Evolutionary conservation across 2,113 vertebrate genomes (phyloP), one percentile per base, ranked within the genome.

Genomic region (Takifugu bimaculatus): DNA sequence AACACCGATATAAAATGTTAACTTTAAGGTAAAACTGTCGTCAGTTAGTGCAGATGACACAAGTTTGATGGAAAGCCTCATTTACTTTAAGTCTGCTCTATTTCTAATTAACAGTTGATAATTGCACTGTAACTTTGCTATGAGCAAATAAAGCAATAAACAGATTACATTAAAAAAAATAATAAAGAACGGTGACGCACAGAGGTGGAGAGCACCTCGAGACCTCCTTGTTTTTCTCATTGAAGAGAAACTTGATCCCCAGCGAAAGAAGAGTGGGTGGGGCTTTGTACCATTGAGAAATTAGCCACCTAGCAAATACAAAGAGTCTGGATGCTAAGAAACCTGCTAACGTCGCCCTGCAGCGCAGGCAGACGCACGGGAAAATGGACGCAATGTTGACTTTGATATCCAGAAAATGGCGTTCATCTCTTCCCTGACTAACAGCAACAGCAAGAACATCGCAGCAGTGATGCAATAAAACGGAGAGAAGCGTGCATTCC

Each of bases 221-320:
- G 70, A 65, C 56, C 68, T 72, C 63, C 77, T 89, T 89, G 83
- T 88, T 91, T 91, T 90, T 88, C 77, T 88, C 88, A 91, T 89
- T 91, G 89, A 85, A 91, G 14, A 15, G 45, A 48, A 48, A n/a
- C n/a, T 48, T 48, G 45, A n/a, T 48, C 45, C 13, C 15, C 45
- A n/a, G 45, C 45, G 45, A 15, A 2, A 48, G 14, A 48, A n/a
- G n/a, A 48, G 13, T 39, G 35, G 35, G 35, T 39, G 35, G 35
- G 35, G 35, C 35, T 10, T 39, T 39, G 7, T 39, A 11, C 35
- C 35, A 39, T 39, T 39, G 35, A 39, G 35, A 39, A 39, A 39
- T 39, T 39, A 39, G 35, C 35, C 35, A 39, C 9, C 2, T 6
- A 39, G 35, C 35, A 39, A 39, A 39, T 3, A 39, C 7, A 39